Percentiles rank a stretch among this genome's conserved stretches.
These are phyloP conservation scores for Bujurquina vittata DNA, from an alignment of 2,113 vertebrate genomes.

Conservation along the genomic window DNA sequence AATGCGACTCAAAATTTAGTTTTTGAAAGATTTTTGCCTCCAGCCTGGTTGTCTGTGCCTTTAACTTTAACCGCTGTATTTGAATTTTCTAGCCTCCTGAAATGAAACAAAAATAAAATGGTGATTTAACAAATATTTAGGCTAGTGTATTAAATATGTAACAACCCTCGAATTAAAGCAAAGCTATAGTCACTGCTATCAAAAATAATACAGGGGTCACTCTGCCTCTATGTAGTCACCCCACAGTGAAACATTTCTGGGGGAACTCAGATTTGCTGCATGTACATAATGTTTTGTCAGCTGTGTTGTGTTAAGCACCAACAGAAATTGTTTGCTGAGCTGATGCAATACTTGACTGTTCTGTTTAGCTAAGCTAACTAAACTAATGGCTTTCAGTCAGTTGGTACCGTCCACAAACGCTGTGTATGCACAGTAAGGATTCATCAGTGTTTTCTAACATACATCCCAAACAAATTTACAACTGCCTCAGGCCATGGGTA, in stretches of 20 bases:
- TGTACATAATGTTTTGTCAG: background rate
- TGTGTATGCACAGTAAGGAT: too few relatives aligned
- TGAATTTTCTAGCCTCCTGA: background rate
- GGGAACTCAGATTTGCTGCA: background rate
- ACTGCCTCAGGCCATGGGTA: background rate
- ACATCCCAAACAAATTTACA: too few relatives aligned
- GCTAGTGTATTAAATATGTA: background rate
- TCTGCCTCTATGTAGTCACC: background rate
- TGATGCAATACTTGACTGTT: background rate
- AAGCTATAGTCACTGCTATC: fast-evolving
- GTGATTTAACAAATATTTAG: background rate
- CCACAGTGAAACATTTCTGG: background rate
- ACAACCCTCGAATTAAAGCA: background rate
- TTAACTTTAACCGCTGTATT: background rate
- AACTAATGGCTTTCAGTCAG: too few relatives aligned
- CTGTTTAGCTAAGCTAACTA: too few relatives aligned
- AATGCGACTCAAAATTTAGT: background rate
- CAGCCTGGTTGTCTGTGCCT: too few relatives aligned
- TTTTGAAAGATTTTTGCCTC: background rate
- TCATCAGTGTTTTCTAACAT: background rate
- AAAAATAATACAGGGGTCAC: background rate
- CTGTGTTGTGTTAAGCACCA: background rate
- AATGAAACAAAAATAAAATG: background rate
- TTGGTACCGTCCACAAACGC: too few relatives aligned
- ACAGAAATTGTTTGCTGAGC: background rate